Evolutionary conservation across 1,140 invertebrate species (phyloP).

Genomic region (Maniola jurtina): DNA sequence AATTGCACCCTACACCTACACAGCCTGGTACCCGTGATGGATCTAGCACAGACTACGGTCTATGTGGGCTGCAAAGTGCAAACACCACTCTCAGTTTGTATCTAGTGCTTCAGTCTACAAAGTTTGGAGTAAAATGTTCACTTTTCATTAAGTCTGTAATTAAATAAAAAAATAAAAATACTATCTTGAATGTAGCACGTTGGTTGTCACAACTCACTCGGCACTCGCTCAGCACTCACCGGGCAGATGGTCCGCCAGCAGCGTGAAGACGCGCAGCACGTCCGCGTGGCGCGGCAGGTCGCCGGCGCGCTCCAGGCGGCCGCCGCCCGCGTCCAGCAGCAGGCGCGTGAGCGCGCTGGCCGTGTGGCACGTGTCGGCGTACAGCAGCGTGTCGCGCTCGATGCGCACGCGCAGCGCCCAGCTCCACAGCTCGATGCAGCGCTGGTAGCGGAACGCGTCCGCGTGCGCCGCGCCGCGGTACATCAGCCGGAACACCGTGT

Average conservation of each 20-base stretch:
- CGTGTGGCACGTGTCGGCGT: constrained; percentile 86
- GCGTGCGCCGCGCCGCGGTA: constrained; percentile 90
- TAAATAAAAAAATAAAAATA: too few species aligned
- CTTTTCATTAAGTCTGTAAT: too few species aligned
- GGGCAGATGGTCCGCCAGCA: constrained; percentile 73
- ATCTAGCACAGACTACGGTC: too few species aligned
- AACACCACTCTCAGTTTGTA: too few species aligned
- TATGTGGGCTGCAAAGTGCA: too few species aligned
- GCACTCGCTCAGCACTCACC: neutral
- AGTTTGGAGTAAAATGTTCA: too few species aligned
- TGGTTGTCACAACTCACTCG: too few species aligned
- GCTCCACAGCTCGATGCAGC: constrained; percentile 92
- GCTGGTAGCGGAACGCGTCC: constrained; percentile 89
- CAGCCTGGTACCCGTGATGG: too few species aligned
- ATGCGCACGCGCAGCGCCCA: constrained; percentile 89
- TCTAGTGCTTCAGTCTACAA: too few species aligned
- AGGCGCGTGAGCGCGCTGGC: constrained; percentile 88
- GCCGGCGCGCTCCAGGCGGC: constrained; percentile 78
- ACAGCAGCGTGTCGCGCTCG: constrained; percentile 86
- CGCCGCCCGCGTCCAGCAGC: constrained; percentile 88
- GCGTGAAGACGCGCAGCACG: constrained; percentile 82
- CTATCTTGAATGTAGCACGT: too few species aligned
- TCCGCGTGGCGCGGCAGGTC: constrained; percentile 84
- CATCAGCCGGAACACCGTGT: constrained; percentile 77
- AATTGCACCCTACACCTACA: too few species aligned